Evolutionary conservation across 2,113 vertebrate species (phyloP).

Genomic region (Peromyscus californicus): DNA sequence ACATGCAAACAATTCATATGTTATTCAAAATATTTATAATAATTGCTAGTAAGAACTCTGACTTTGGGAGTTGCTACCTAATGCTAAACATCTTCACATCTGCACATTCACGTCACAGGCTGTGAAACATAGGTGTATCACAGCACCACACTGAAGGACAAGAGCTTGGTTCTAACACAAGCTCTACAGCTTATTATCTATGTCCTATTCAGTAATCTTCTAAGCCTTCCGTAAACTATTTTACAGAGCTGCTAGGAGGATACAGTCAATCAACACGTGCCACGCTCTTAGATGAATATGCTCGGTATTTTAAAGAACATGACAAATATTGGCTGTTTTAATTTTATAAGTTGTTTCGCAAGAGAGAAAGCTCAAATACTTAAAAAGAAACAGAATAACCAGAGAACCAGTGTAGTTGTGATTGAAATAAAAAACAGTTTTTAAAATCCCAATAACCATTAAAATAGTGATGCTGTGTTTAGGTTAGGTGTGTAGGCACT

Average conservation of each 20-base stretch:
- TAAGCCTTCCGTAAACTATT: neutral
- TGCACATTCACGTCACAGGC: neutral
- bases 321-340: slow-evolving; percentile 12
- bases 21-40: neutral
- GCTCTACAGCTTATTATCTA: neutral
- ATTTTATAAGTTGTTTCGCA: neutral
- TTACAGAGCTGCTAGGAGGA: neutral
- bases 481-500: neutral
- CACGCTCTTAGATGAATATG: neutral
- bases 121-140: too few species aligned
- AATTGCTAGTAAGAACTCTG: neutral
- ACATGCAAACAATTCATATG: neutral
- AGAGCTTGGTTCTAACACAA: neutral
- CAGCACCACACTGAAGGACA: neutral
- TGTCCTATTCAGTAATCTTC: neutral
- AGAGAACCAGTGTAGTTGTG: neutral
- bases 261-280: neutral
- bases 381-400: slow-evolving; percentile 1
- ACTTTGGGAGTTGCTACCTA: neutral
- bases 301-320: neutral
- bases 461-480: neutral
- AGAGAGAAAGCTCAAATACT: slow-evolving; percentile 16
- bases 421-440: neutral
- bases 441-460: neutral
- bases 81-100: neutral